Base-by-base conservation (phyloP, 2,888 invertebrate species). In the Tinea pellionella region DNA sequence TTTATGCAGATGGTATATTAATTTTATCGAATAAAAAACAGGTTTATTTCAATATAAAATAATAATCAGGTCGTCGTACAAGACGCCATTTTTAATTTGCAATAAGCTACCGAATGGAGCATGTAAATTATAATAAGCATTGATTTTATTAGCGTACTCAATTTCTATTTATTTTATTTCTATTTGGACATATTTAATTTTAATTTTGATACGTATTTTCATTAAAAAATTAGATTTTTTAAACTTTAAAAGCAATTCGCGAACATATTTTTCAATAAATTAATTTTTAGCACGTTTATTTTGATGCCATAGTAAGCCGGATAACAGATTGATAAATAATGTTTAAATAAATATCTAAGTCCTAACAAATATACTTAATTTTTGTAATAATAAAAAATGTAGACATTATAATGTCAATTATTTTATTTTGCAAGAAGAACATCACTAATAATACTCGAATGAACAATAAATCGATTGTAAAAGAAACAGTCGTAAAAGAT, bases 401-500 rank as follows among this genome's bases (percentile, higher is more conserved):
- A n/a, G n/a, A n/a, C n/a, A n/a, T n/a, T n/a, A n/a, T n/a, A n/a
- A n/a, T n/a, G n/a, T n/a, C n/a, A n/a, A n/a, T n/a, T n/a, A n/a
- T 42, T 13, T 42, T 42, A 42, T 51, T 51, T 51, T 51, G 13
- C 13, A 13, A 51, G 2, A 24, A 24, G 24, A 24, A 53, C 53
- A 53, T 53, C 53, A 53, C 24, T 53, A 53, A 16, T 19, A 24
- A 16, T 19, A 9, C n/a, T 53, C n/a, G 8, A 18, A 24, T 53
- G 53, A 53, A 53, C 53, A 53, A 53, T 57, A 57, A 32, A 57
- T 57, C 57, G 57, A 57, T 57, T 57, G 32, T 32, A 53, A 53
- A 53, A 53, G 53, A 53, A 53, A 30, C 15, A 32, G 32, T 32
- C 57, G 32, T 57, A 57, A 57, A 24, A 57, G n/a, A 19, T 32